Percentiles rank a stretch among this genome's conserved stretches.
Conservation (phyloP, 2,888 invertebrate species). For the Tholera decimalis region DNA sequence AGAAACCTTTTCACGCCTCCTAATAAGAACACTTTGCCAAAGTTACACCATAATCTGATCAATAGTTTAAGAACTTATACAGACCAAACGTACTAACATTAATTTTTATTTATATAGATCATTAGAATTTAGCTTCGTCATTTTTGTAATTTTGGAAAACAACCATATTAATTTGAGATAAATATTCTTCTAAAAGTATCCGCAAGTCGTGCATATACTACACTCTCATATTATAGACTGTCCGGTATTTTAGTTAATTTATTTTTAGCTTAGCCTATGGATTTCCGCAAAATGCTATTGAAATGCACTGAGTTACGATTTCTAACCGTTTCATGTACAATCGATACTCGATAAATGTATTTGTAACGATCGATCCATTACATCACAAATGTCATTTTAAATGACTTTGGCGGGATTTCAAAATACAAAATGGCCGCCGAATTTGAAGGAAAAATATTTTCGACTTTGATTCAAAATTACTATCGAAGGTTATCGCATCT, state of each 20-base stretch:
- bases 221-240: constrained; percentile 73
- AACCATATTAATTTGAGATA: not conserved
- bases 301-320: constrained; percentile 70
- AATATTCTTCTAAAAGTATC: constrained; percentile 45
- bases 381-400: constrained; percentile 12
- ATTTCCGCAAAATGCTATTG: constrained; percentile 78
- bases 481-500: constrained; percentile 10
- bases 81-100: too few relatives aligned
- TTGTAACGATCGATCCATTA: not conserved
- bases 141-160: not conserved
- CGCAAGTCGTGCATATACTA: constrained; percentile 68
- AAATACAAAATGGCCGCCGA: constrained; percentile 37
- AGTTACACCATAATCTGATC: too few relatives aligned
- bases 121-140: not conserved
- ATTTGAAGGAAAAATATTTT: constrained; percentile 25
- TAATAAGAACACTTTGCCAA: too few relatives aligned
- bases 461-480: constrained; percentile 9
- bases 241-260: constrained; percentile 82
- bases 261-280: constrained; percentile 78
- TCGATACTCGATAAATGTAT: constrained; percentile 13
- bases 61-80: too few relatives aligned
- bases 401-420: constrained; percentile 9
- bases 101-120: too few relatives aligned
- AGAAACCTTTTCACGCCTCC: too few relatives aligned
- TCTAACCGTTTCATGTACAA: constrained; percentile 64